A percentile compares a stretch with the other conserved stretches of the same genome.
Conservation (phyloP, 2,113 vertebrate species). For the Rhinogobius similis region DNA sequence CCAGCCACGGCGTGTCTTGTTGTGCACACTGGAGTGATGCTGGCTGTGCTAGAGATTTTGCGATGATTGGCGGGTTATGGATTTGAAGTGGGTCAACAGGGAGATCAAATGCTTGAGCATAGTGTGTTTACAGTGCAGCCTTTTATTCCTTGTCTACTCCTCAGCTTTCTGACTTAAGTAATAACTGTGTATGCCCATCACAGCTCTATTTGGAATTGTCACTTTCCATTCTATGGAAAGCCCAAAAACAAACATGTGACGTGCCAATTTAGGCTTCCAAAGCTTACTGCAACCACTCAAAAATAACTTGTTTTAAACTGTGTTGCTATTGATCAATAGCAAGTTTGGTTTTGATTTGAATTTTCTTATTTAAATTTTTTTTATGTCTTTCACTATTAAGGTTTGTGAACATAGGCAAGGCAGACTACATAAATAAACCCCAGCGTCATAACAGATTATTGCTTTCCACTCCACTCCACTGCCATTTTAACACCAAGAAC, state of each 20-base stretch:
- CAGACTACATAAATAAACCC: no score
- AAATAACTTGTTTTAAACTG: neutral
- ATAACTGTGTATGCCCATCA: conserved; percentile 48
- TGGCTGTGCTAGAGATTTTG: conserved; percentile 29
- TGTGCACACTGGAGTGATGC: conserved; percentile 39
- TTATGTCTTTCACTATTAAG: no score
- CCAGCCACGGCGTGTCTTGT: conserved; percentile 55
- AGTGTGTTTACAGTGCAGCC: conserved; percentile 30
- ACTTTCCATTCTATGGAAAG: conserved; percentile 13
- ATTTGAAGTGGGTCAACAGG: conserved; percentile 64
- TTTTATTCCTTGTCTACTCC: conserved; percentile 40
- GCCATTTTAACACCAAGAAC: no score
- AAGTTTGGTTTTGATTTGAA: no score
- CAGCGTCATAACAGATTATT: no score
- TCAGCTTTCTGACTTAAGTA: conserved; percentile 38
- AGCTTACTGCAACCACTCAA: neutral
- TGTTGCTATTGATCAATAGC: no score
- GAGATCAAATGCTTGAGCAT: conserved; percentile 56
- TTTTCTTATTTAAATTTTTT: no score
- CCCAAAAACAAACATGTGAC: neutral
- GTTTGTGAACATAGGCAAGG: neutral
- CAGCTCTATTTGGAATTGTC: conserved; percentile 20
- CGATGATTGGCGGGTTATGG: conserved; percentile 52
- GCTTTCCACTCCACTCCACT: no score
- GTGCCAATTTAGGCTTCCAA: neutral